phyloP scores from a whole-genome alignment of 1,140 invertebrate genomes.

The Drosophila carrolli region DNA sequence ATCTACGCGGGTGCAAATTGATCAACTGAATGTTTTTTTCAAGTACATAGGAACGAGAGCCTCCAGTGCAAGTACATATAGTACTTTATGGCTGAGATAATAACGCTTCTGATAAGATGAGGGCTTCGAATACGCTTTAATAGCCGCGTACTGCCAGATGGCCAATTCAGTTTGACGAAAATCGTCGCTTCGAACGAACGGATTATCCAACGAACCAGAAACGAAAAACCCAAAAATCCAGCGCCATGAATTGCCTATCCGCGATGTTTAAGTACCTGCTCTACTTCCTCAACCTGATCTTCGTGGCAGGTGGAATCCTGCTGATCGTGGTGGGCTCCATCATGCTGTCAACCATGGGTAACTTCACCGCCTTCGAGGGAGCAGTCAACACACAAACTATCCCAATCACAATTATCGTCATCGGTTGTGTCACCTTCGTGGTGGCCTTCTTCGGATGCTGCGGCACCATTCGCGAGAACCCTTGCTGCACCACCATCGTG shows the following conservation, averaged over 20 bases:
- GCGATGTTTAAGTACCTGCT: conserved; percentile 77
- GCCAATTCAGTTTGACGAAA: conserved; percentile 49
- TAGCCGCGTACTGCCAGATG: conserved; percentile 19
- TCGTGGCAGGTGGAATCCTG: conserved; percentile 86
- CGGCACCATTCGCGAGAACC: conserved; percentile 91
- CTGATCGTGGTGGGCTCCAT: conserved; percentile 87
- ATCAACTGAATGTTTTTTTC: conserved; percentile 50
- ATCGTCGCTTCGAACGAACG: conserved; percentile 35
- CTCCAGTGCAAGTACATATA: conserved; percentile 7
- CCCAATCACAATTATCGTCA: conserved; percentile 88
- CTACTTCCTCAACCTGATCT: conserved; percentile 78
- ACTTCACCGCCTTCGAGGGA: conserved; percentile 85
- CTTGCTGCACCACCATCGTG: conserved; percentile 92
- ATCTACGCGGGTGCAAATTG: conserved; percentile 50
- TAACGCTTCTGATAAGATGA: conserved; percentile 51
- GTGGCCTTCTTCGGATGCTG: conserved; percentile 94
- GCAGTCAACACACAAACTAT: conserved; percentile 85
- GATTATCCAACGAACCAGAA: conserved; percentile 34
- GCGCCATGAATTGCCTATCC: conserved; percentile 78
- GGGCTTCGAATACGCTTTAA: conserved; percentile 47
- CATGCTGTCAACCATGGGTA: conserved; percentile 85
- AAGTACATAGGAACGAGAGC: conserved; percentile 28
- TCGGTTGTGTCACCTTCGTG: conserved; percentile 90
- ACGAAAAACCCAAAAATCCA: conserved; percentile 26
- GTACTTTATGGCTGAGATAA: conserved; percentile 51